These are phyloP conservation scores for Drosophila suboccidentalis DNA, from an alignment of 2,888 invertebrate genomes.

Conservation along the genomic window DNA sequence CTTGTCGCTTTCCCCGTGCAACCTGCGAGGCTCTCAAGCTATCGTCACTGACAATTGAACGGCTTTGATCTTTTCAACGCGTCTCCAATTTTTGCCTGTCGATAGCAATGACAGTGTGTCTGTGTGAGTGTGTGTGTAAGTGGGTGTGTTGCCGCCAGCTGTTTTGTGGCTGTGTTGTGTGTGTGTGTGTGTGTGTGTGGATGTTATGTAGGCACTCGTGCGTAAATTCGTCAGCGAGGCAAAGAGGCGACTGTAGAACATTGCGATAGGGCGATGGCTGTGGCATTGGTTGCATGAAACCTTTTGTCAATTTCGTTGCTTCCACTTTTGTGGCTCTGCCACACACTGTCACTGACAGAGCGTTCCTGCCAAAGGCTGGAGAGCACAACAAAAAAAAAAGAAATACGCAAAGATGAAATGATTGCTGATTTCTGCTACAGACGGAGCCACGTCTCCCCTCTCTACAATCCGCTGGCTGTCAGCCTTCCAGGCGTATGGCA, in stretches of 20 bases:
- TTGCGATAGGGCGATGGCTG: conserved; percentile 45
- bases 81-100: conserved; percentile 74
- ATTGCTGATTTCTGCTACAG: conserved; percentile 79
- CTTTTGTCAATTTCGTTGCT: conserved; percentile 78
- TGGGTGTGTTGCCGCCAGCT: conserved; percentile 40
- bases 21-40: conserved; percentile 43
- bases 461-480: conserved; percentile 2
- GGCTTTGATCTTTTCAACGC: conserved; percentile 79
- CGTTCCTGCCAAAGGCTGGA: conserved; percentile 34
- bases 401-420: conserved; percentile 77
- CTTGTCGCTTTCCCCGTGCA: background rate
- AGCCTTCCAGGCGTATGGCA: conserved; percentile 27
- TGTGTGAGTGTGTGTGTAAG: conserved; percentile 16
- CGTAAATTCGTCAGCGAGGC: conserved; percentile 33
- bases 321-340: conserved; percentile 50
- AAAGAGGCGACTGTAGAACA: conserved; percentile 31
- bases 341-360: conserved; percentile 42
- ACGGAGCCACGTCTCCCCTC: conserved; percentile 8
- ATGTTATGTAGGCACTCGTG: conserved; percentile 64
- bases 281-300: conserved; percentile 77
- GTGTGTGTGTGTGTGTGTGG: conserved; percentile 17
- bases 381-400: conserved; percentile 36
- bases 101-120: conserved; percentile 61
- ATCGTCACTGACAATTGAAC: conserved; percentile 73
- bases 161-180: conserved; percentile 10